Conservation (phyloP, 2,888 invertebrate genomes). For the Pemphredon lugubris region DNA sequence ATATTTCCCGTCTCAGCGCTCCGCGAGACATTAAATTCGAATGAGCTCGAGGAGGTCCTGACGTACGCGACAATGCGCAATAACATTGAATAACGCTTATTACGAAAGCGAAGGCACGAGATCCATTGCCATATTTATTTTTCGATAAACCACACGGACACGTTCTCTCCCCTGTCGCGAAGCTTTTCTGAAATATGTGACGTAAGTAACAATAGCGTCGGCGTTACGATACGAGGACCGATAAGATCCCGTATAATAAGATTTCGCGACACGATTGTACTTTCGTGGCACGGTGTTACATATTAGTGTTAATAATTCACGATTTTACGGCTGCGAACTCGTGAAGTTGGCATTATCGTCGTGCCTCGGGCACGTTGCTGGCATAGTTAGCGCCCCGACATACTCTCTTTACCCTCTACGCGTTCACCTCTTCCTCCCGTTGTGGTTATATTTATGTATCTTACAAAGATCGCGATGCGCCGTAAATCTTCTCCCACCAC, state of each 20-base stretch:
- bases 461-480: constrained; percentile 23
- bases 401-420: constrained; percentile 39
- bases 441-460: constrained; percentile 27
- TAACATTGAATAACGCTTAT: too few relatives aligned
- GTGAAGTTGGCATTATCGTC: constrained; percentile 68
- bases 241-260: constrained; percentile 43
- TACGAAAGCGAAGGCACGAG: too few relatives aligned
- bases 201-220: too few relatives aligned
- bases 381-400: constrained; percentile 49
- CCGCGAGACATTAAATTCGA: constrained; percentile 41
- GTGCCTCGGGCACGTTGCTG: constrained; percentile 55
- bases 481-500: constrained; percentile 50
- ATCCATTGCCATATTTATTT: too few relatives aligned
- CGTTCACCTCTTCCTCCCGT: constrained; percentile 32
- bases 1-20: constrained; percentile 50
- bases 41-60: constrained; percentile 47
- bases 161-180: too few relatives aligned
- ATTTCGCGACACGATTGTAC: constrained; percentile 64
- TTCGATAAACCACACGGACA: too few relatives aligned
- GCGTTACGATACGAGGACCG: too few relatives aligned
- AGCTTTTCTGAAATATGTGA: too few relatives aligned
- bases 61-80: too few relatives aligned
- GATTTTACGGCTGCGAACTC: constrained; percentile 70
- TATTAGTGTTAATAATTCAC: constrained; percentile 73
- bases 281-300: constrained; percentile 63